Evolutionary conservation across 1,140 invertebrate species (phyloP), one percentile per base, ranked within the genome.

Genomic region (Wasmannia auropunctata): DNA sequence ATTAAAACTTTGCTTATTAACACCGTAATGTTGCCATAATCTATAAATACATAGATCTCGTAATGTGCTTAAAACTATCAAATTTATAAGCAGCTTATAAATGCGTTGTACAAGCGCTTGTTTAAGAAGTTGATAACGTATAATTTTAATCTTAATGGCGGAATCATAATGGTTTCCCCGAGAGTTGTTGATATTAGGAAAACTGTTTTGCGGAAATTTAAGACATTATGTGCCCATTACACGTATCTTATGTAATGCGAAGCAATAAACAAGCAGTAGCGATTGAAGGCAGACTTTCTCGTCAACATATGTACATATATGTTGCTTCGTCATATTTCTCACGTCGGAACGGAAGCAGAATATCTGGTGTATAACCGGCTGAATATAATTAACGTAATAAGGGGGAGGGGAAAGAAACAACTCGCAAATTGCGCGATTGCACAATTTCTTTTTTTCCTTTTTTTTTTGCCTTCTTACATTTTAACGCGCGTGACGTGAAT

Each of bases 11-110:
- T 14, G 7, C 16, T 28, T 43, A 60, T 40, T 40, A 62, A 76
- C 25, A 16, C 19, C 25, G 10, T 31, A 56, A 56, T 14, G 8
- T 75, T 22, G 2, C 8, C n/a, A 22, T 72, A 11, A 74, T 74
- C 6, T 25, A 6, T 25, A 74, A 67, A 75, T 75, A 58, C n/a
- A 25, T 58, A 58, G 10, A 34, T 31, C 25, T 34, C 11, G 31
- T 60, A 63, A 63, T 63, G 19, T 40, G 1, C 63, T 67, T 31
- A 77, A 77, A 77, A 43, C 37, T 62, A 77, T 77, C 0, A 62
- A 76, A 10, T 76, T 37, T 31, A 14, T 34, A 63, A 63, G 19
- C n/a, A 77, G 51, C 22, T 62, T 77, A 77, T 16, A 4, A 51
- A 34, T 46, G 6, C 28, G 0, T 37, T 25, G 8, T 0, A 63